Percentiles rank a stretch among this genome's conserved stretches.
phyloP scores from a whole-genome alignment of 1,140 invertebrate genomes.

The Ganaspis sp. region DNA sequence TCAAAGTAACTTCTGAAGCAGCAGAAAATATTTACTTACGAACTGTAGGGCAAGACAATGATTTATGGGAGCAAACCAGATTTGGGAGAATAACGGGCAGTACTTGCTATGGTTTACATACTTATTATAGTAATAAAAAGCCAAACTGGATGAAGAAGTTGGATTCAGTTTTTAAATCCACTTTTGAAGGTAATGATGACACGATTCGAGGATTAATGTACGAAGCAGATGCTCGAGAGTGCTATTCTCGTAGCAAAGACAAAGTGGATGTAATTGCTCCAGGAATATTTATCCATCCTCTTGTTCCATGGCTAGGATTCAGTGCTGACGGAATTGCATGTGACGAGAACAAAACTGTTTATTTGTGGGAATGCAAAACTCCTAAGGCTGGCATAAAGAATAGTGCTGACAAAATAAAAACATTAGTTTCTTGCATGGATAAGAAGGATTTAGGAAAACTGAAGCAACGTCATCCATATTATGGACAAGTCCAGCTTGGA shows the following conservation, averaged over 20 bases:
- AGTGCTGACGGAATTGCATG: slow-evolving; percentile 1
- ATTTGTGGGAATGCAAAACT: too few species aligned
- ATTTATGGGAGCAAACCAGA: slow-evolving; percentile 1
- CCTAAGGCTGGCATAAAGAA: too few species aligned
- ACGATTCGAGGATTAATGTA: background rate
- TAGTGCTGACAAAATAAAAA: too few species aligned
- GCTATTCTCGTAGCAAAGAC: slow-evolving; percentile 1
- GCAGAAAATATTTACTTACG: background rate
- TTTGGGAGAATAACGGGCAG: slow-evolving; percentile 12
- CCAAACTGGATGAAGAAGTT: slow-evolving; percentile 19
- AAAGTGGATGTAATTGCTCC: background rate
- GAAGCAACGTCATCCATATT: too few species aligned
- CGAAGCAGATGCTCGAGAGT: slow-evolving; percentile 15
- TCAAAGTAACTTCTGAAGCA: slow-evolving; percentile 15
- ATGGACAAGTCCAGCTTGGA: too few species aligned
- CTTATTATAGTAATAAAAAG: slow-evolving; percentile 4
- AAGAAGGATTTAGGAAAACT: too few species aligned
- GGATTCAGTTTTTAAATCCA: background rate
- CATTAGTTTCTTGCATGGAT: too few species aligned
- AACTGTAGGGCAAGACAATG: slow-evolving; percentile 14
- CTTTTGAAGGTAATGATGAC: slow-evolving; percentile 22
- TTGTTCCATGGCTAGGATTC: slow-evolving; percentile 20
- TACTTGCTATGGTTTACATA: slow-evolving; percentile 10
- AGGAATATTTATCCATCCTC: slow-evolving; percentile 2
- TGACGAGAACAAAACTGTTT: too few species aligned